phyloP scores from a whole-genome alignment of 2,888 invertebrate species.

The Protula sp. region DNA sequence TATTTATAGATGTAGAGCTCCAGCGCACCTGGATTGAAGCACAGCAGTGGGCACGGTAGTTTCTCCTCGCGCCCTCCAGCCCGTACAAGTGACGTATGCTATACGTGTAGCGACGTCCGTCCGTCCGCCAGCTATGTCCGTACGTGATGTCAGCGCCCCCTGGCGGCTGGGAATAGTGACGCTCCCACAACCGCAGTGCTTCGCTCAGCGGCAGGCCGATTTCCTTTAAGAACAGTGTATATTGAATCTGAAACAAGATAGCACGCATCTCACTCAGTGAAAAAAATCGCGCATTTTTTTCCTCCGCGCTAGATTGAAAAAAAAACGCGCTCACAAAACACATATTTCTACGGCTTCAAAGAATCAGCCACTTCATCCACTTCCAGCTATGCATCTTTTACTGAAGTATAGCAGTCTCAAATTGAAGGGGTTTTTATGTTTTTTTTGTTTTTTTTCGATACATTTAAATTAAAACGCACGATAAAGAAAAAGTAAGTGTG shows the following conservation, averaged over 20 bases:
- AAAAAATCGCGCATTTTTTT: too few species aligned
- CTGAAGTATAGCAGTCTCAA: too few species aligned
- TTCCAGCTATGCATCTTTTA: too few species aligned
- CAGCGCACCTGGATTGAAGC: conserved; percentile 59
- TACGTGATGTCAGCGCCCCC: conserved; percentile 53
- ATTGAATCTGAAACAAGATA: conserved; percentile 59
- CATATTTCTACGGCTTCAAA: too few species aligned
- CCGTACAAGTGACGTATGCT: conserved; percentile 70
- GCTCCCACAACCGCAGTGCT: conserved; percentile 63
- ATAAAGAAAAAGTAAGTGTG: too few species aligned
- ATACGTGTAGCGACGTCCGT: conserved; percentile 63
- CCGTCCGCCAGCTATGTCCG: conserved; percentile 63
- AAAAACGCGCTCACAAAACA: too few species aligned
- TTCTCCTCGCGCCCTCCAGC: conserved; percentile 64
- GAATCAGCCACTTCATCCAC: too few species aligned
- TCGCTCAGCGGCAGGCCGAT: conserved; percentile 66
- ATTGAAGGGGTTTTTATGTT: too few species aligned
- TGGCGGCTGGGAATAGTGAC: conserved; percentile 60
- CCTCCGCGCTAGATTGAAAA: neutral
- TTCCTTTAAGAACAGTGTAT: conserved; percentile 68
- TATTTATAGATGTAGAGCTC: too few species aligned
- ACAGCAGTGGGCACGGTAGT: conserved; percentile 63
- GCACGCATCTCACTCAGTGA: too few species aligned
- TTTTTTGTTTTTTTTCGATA: too few species aligned
- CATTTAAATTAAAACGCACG: too few species aligned